Evolutionary conservation across 2,113 vertebrate species (phyloP).

Genomic region (Ivindomyrus marchei): DNA sequence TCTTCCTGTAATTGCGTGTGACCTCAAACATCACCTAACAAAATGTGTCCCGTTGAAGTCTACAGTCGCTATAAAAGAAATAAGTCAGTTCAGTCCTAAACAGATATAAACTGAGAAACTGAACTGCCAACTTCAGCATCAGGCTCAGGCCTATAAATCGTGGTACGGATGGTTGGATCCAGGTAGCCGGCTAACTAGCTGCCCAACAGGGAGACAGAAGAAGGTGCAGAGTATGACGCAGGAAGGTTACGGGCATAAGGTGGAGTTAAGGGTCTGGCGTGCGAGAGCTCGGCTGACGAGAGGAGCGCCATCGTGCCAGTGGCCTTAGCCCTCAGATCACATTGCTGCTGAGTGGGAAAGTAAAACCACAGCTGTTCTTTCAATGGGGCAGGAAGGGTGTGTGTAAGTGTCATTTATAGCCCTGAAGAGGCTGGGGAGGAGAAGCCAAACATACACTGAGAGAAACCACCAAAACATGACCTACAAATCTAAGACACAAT

Average conservation of each 20-base stretch:
- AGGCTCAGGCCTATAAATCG: not conserved
- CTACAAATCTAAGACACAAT: not conserved
- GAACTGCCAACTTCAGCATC: not conserved
- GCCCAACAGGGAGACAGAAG: not conserved
- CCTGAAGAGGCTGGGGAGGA: slow-evolving; percentile 27
- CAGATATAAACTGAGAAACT: not conserved
- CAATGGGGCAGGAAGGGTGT: slow-evolving; percentile 36
- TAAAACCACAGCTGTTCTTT: slow-evolving; percentile 42
- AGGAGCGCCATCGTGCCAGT: not conserved
- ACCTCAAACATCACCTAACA: slow-evolving; percentile 8
- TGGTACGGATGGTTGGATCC: not conserved
- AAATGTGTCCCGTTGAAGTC: not conserved
- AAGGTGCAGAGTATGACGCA: not conserved
- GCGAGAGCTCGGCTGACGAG: not conserved
- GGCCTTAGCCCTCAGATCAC: slow-evolving; percentile 22
- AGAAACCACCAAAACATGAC: not conserved
- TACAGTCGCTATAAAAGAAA: not conserved
- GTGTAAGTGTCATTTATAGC: slow-evolving; percentile 52
- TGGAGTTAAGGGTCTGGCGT: not conserved
- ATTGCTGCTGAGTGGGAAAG: slow-evolving; percentile 43
- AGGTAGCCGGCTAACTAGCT: not conserved
- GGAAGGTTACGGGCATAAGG: not conserved
- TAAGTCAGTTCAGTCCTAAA: not conserved
- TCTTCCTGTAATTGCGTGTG: slow-evolving; percentile 11
- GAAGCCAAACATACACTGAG: not conserved